Evolutionary conservation across 1,140 invertebrate species (phyloP).

Genomic region (Ectropis grisescens): DNA sequence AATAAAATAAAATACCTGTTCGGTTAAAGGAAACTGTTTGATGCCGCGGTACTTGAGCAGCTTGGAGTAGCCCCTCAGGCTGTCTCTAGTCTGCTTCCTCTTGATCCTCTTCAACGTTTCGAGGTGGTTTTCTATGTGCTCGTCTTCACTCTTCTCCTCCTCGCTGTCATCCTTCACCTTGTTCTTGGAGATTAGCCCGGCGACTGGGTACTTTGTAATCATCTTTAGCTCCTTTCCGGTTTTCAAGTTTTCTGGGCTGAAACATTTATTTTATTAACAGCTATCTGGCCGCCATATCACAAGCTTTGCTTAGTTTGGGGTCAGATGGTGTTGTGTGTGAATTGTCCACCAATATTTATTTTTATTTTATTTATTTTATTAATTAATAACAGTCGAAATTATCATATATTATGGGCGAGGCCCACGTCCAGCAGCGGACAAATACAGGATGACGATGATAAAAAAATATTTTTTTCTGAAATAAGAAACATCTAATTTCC

Average conservation of each 20-base stretch:
- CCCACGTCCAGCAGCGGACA: too few relatives aligned
- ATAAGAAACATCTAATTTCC: too few relatives aligned
- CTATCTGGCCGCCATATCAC: too few relatives aligned
- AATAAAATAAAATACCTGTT: conserved; percentile 11
- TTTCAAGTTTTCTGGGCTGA: conserved; percentile 35
- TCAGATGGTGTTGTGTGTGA: too few relatives aligned
- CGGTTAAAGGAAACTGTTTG: conserved; percentile 21
- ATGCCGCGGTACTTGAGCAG: conserved; percentile 42
- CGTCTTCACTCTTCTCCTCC: not conserved
- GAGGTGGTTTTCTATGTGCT: conserved; percentile 14
- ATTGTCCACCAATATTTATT: too few relatives aligned
- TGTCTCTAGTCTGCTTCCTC: conserved; percentile 23
- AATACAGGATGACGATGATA: too few relatives aligned
- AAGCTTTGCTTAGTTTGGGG: too few relatives aligned
- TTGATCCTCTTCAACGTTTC: conserved; percentile 29
- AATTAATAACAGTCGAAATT: too few relatives aligned
- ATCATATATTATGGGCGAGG: too few relatives aligned
- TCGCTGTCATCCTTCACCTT: conserved; percentile 2
- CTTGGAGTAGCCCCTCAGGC: conserved; percentile 18
- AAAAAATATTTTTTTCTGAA: too few relatives aligned
- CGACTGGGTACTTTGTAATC: conserved; percentile 19
- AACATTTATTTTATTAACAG: too few relatives aligned
- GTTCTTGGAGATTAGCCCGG: conserved; percentile 11
- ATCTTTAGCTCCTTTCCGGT: conserved; percentile 34
- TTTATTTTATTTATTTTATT: not conserved